Evolutionary conservation across 92 coral and sea anemone genomes (phyloP).

Genomic region (Heteractis magnifica): DNA sequence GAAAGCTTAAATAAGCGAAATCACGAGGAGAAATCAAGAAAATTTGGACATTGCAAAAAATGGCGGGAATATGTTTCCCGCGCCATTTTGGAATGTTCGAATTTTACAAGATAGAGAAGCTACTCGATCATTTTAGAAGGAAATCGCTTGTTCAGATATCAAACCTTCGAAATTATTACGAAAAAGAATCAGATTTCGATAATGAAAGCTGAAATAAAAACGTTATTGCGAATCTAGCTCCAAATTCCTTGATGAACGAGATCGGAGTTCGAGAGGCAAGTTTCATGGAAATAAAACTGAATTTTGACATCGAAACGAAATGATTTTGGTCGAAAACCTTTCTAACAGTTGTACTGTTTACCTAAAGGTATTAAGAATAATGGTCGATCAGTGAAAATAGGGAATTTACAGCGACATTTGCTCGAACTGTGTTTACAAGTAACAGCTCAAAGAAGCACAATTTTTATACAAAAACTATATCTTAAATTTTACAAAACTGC

Average conservation of each 20-base stretch:
- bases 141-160: neutral
- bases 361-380: neutral
- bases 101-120: neutral
- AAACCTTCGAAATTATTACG: neutral
- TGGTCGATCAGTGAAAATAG: neutral
- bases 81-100: constrained; percentile 25
- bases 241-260: neutral
- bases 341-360: neutral
- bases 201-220: neutral
- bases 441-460: neutral
- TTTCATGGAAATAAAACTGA: neutral
- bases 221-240: neutral
- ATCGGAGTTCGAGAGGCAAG: neutral
- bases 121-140: neutral
- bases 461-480: neutral
- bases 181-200: neutral
- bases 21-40: neutral
- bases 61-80: constrained; percentile 42
- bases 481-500: neutral
- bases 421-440: neutral
- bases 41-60: neutral
- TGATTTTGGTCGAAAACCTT: neutral
- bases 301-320: neutral
- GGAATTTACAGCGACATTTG: neutral
- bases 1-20: neutral